Conservation (phyloP, 2,888 invertebrate species). For the Leucoptera coffeella region DNA sequence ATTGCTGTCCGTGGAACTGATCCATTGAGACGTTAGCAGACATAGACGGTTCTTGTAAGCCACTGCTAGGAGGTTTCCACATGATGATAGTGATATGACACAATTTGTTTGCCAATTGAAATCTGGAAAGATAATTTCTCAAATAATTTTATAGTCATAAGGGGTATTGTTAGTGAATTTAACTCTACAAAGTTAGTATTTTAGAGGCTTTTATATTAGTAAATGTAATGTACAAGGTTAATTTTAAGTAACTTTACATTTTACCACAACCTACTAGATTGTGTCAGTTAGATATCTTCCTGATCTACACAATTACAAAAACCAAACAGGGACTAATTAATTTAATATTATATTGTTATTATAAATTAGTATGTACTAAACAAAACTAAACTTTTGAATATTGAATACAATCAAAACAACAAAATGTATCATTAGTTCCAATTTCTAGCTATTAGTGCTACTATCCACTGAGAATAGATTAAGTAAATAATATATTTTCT, state of each 20-base stretch:
- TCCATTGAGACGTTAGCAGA: constrained; percentile 39
- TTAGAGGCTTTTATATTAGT: neutral
- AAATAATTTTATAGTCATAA: neutral
- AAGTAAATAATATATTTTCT: too few species aligned
- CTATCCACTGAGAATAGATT: too few species aligned
- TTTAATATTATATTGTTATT: too few species aligned
- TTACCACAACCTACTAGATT: too few species aligned
- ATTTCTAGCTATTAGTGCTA: too few species aligned
- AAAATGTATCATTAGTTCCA: too few species aligned
- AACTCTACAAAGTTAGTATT: neutral
- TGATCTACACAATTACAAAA: neutral
- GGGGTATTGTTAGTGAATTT: neutral
- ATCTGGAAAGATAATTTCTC: constrained; percentile 14
- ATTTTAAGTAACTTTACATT: neutral
- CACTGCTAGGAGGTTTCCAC: constrained; percentile 33
- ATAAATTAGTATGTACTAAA: too few species aligned
- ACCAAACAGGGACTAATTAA: too few species aligned
- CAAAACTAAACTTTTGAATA: too few species aligned
- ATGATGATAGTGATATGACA: constrained; percentile 32
- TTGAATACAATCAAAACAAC: too few species aligned
- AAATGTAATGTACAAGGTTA: neutral
- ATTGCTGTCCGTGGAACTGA: constrained; percentile 31
- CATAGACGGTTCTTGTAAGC: constrained; percentile 31
- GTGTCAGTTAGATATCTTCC: too few species aligned
- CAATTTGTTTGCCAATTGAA: constrained; percentile 37